Evolutionary conservation across 2,113 vertebrate species (phyloP).

Genomic region (Chunga burmeisteri): DNA sequence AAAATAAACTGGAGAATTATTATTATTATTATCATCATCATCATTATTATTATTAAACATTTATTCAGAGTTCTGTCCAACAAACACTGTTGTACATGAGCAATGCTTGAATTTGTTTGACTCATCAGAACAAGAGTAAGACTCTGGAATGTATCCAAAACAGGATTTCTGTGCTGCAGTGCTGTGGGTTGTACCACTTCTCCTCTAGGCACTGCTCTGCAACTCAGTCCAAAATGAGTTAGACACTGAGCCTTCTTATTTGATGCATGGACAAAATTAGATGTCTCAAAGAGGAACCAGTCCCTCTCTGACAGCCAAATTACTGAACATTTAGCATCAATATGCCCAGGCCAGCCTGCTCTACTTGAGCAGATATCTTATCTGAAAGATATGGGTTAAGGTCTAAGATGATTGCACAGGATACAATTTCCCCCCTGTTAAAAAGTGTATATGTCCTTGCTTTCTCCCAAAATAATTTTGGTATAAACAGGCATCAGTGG

Average conservation of each 20-base stretch:
- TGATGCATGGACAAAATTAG: background rate
- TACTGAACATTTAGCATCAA: background rate
- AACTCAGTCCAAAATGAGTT: background rate
- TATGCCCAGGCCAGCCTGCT: background rate
- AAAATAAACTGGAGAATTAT: background rate
- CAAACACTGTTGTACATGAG: background rate
- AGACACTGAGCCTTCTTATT: background rate
- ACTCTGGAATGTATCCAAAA: background rate
- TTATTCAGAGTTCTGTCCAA: background rate
- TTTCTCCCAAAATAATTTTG: background rate
- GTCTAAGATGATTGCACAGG: background rate
- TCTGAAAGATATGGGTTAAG: background rate
- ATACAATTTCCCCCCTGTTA: background rate
- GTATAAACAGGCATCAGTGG: background rate
- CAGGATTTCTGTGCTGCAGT: background rate
- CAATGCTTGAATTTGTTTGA: background rate
- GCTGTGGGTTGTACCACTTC: background rate
- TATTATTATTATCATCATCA: background rate
- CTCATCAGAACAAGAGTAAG: background rate
- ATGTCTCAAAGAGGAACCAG: background rate
- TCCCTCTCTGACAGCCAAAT: background rate
- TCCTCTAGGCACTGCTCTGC: background rate
- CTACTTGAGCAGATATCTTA: background rate
- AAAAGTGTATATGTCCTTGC: background rate
- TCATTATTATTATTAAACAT: background rate